phyloP scores from a whole-genome alignment of 2,888 invertebrate species.

The Arge pagana region DNA sequence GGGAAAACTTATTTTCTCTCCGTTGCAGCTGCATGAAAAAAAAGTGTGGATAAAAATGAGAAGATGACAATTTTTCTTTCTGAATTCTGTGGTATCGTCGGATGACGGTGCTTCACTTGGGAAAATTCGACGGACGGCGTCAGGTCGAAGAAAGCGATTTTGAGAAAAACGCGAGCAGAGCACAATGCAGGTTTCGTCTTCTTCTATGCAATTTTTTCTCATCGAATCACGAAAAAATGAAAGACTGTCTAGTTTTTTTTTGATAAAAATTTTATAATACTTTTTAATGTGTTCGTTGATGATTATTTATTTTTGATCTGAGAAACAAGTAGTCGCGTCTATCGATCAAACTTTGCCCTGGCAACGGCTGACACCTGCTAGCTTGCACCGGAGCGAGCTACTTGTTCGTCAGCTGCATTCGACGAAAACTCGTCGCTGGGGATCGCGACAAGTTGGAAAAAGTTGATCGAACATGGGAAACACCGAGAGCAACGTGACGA shows the following conservation, averaged over 20 bases:
- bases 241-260: not conserved
- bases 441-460: not conserved
- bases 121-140: too few relatives aligned
- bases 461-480: slow-evolving; percentile 68
- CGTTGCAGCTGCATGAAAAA: too few relatives aligned
- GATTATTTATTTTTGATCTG: not conserved
- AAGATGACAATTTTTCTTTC: not conserved
- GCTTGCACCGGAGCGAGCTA: not conserved
- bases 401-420: not conserved
- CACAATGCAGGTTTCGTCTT: too few relatives aligned
- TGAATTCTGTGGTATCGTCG: not conserved
- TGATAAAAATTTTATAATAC: not conserved
- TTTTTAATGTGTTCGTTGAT: not conserved
- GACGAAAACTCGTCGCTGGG: too few relatives aligned
- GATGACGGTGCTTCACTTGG: too few relatives aligned
- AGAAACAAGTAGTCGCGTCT: not conserved
- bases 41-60: too few relatives aligned
- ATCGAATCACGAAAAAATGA: too few relatives aligned
- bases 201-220: too few relatives aligned
- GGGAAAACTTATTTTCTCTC: too few relatives aligned
- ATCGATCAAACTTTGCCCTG: slow-evolving; percentile 12
- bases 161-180: too few relatives aligned
- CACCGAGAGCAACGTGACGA: slow-evolving; percentile 87
- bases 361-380: not conserved
- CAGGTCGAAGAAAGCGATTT: too few relatives aligned